Evolutionary conservation across 2,888 invertebrate genomes (phyloP), one percentile per base, ranked within the genome.

Genomic region (Doris montereyensis): DNA sequence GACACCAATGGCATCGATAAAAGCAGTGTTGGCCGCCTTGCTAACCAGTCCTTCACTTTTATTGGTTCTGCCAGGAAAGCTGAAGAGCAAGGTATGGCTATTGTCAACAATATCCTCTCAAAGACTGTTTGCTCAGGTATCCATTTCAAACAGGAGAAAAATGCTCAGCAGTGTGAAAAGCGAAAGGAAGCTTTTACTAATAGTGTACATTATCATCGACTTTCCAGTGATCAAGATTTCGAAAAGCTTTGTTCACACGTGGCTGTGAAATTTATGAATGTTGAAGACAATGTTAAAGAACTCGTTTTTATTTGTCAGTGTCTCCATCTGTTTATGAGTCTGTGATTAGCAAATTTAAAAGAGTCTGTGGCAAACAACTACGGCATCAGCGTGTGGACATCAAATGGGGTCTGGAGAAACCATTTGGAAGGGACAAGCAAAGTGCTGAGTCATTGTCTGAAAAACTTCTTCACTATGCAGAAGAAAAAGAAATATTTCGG

Each of bases 351-450:
- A 77, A 67, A 13, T 75, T 82, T 13, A 65, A 79, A 13, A 58
- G 75, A 3, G 32, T 72, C 4, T 82, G 82, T 52, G n/a, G 8
- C 4, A 24, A 41, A 3, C 24, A 34, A 24, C 2, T 75, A 24
- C 35, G 75, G 0, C 34, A 62, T 10, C 58, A 21, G 21, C 35
- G 77, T 28, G 2, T 81, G 79, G 26, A 98, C 96, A 95, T 97
- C 96, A 70, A 98, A 85, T 94, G 99, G 62, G 98, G 99, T 77
- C 95, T 99, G 82, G 99, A 99, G 92, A 99, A 99, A 91, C 99
- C 99, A 2, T 99, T 99, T 92, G 99, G 99, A 0, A 94, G 95
- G 77, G 98, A 99, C 92, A 95, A 95, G 81, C 94, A 93, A 0
- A 95, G 95, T 70, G 99, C 99, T 0, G 94, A 95, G 72, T 94